Conservation (phyloP, 2,113 vertebrate species). For the Lasiurus cinereus region DNA sequence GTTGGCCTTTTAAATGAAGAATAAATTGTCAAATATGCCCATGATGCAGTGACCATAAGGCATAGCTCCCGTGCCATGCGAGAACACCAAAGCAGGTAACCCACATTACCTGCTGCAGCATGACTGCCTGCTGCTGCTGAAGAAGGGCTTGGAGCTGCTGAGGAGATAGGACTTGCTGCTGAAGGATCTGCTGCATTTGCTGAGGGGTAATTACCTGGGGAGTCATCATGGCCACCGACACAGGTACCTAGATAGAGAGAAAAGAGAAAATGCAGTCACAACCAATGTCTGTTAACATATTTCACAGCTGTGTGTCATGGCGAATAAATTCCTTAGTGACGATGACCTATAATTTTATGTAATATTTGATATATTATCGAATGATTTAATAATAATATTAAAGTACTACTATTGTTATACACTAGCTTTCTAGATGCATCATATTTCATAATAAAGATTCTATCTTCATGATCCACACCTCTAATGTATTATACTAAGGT, state of each 20-base stretch:
- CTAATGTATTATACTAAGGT: slow-evolving; percentile 72
- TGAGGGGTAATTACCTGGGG: slow-evolving; percentile 99
- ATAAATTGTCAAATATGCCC: background rate
- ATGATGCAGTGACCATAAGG: background rate
- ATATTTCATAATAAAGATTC: slow-evolving; percentile 74
- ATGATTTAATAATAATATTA: slow-evolving; percentile 60
- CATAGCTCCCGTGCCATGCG: background rate
- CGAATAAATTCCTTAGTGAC: slow-evolving; percentile 69
- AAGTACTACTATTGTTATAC: slow-evolving; percentile 76
- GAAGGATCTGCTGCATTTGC: slow-evolving; percentile 99
- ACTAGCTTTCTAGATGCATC: slow-evolving; percentile 80
- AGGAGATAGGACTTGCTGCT: slow-evolving; percentile 98
- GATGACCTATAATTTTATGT: slow-evolving; percentile 64
- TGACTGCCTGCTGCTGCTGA: slow-evolving; percentile 99
- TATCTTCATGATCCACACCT: slow-evolving; percentile 73
- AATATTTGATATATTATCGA: slow-evolving; percentile 70
- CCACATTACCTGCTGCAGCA: slow-evolving; percentile 98
- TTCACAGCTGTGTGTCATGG: background rate
- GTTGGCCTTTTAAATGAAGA: background rate
- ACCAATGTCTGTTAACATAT: slow-evolving; percentile 21
- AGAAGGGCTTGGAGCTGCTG: slow-evolving; percentile 99
- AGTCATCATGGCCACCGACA: slow-evolving; percentile 99
- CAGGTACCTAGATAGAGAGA: slow-evolving; percentile 93
- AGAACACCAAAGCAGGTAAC: slow-evolving; percentile 89
- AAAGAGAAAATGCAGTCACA: slow-evolving; percentile 60